A percentile compares a stretch with the other conserved stretches of the same genome.
phyloP scores from a whole-genome alignment of 2,797 vertebrate genomes.

The Phataginus tetradactyla region DNA sequence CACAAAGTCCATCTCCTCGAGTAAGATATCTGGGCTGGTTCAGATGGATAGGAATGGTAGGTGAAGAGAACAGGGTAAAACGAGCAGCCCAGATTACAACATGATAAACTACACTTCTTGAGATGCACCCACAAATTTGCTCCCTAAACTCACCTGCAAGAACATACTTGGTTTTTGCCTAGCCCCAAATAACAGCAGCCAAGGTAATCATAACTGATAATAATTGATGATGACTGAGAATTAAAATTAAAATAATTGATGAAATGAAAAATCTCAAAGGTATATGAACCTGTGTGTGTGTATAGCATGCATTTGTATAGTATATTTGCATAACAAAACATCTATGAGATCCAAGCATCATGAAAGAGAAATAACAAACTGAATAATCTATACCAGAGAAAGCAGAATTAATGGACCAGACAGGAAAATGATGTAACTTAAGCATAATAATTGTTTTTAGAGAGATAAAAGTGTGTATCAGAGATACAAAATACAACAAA shows the following conservation, averaged over 20 bases:
- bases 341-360: neutral
- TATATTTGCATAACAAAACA: neutral
- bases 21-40: neutral
- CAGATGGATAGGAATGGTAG: too few relatives aligned
- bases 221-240: neutral
- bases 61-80: neutral
- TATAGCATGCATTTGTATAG: neutral
- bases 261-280: neutral
- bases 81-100: neutral
- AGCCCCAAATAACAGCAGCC: neutral
- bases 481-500: conserved; percentile 9
- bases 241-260: neutral
- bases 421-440: neutral
- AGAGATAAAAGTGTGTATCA: neutral
- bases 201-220: neutral
- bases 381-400: neutral
- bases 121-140: neutral
- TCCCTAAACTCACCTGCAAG: neutral
- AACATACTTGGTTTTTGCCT: neutral
- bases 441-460: neutral
- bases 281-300: neutral
- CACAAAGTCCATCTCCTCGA: neutral
- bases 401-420: neutral
- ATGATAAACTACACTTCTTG: neutral
- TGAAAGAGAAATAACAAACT: conserved; percentile 16